These are phyloP conservation scores for Coendou prehensilis DNA, from an alignment of 2,797 vertebrate genomes.

Conservation along the genomic window DNA sequence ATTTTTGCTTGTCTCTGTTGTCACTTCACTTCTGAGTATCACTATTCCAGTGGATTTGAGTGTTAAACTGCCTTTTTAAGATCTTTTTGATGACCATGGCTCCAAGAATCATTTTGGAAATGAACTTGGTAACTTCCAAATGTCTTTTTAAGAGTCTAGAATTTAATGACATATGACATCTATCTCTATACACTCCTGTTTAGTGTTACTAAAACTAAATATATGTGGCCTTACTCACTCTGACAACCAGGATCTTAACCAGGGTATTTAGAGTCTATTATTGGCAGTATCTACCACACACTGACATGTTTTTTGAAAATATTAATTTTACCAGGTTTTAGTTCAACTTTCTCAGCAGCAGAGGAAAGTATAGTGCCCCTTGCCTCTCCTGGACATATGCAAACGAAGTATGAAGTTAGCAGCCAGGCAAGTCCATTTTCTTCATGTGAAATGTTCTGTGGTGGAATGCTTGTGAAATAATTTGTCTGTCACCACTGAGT, in stretches of 20 bases:
- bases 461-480: constrained; percentile 42
- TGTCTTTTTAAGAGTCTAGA: not conserved
- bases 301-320: not conserved
- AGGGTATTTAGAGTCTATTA: not conserved
- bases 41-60: not conserved
- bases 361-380: constrained; percentile 94
- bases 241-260: constrained; percentile 30
- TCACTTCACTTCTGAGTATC: not conserved
- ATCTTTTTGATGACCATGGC: not conserved
- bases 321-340: constrained; percentile 92
- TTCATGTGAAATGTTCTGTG: constrained; percentile 64
- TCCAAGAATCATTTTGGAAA: constrained; percentile 17
- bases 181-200: not conserved
- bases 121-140: not conserved
- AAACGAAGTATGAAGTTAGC: constrained; percentile 94
- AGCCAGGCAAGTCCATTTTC: constrained; percentile 91
- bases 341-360: constrained; percentile 97
- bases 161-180: not conserved
- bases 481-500: not conserved
- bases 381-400: constrained; percentile 91
- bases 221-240: not conserved
- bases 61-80: not conserved
- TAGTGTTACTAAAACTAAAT: constrained; percentile 35
- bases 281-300: not conserved
- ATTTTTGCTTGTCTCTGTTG: not conserved